Evolutionary conservation across 2,888 invertebrate genomes (phyloP).

Genomic region (Zhuqinia jingwanae): DNA sequence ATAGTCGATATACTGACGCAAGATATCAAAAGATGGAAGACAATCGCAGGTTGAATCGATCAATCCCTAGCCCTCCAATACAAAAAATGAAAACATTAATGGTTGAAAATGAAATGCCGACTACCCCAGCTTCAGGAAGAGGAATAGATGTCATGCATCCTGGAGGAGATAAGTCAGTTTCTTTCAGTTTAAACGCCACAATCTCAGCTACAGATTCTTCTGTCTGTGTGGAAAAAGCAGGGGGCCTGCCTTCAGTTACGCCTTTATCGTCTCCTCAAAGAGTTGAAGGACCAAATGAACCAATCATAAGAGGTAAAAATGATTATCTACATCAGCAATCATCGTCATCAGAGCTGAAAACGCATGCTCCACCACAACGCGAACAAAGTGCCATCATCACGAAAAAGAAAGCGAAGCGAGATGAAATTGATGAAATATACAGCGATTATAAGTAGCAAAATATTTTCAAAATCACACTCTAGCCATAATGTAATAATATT

Average conservation of each 20-base stretch:
- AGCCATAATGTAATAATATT: too few relatives aligned
- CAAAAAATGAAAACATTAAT: constrained; percentile 51
- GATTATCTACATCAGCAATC: too few relatives aligned
- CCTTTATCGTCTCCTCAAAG: neutral
- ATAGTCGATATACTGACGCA: constrained; percentile 51
- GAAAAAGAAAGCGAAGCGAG: constrained; percentile 65
- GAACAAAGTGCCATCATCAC: too few relatives aligned
- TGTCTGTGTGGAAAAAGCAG: neutral
- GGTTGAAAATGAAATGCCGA: constrained; percentile 42
- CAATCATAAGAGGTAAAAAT: too few relatives aligned
- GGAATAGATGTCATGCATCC: too few relatives aligned
- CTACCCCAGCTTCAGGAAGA: neutral
- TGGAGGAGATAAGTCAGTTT: too few relatives aligned
- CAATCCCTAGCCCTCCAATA: constrained; percentile 30
- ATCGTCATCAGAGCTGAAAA: too few relatives aligned
- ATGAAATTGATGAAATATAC: constrained; percentile 74
- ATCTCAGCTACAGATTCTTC: neutral
- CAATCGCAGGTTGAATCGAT: constrained; percentile 56
- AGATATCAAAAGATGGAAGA: constrained; percentile 21
- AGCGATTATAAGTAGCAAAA: constrained; percentile 74
- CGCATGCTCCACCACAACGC: too few relatives aligned
- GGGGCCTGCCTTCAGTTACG: too few relatives aligned
- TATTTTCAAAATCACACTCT: too few relatives aligned
- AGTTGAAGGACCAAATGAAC: too few relatives aligned
- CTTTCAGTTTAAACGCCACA: too few relatives aligned